phyloP scores from a whole-genome alignment of 1,140 invertebrate genomes.

The Drosophila tristis region DNA sequence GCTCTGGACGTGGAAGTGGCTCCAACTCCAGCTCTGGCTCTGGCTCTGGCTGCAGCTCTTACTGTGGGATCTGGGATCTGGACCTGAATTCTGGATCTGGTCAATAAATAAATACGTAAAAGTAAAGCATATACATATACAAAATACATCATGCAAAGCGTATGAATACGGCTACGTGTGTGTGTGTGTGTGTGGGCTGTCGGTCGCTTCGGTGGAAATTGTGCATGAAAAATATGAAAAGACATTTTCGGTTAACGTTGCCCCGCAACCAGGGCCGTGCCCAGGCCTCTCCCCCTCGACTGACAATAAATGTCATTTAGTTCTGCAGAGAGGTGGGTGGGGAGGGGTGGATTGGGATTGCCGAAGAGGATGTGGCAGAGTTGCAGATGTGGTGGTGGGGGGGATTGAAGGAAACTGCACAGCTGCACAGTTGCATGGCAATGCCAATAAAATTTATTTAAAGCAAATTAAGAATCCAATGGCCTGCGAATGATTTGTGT shows the following conservation, averaged over 20 bases:
- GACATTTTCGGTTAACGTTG: conserved; percentile 68
- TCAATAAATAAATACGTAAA: conserved; percentile 77
- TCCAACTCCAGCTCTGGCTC: conserved; percentile 4
- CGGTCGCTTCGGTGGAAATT: conserved; percentile 46
- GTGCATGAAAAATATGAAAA: conserved; percentile 79
- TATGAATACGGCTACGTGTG: conserved; percentile 11
- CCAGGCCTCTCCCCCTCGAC: conserved; percentile 31
- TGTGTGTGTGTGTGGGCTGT: no score
- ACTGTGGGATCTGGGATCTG: conserved; percentile 14
- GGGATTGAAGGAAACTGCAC: conserved; percentile 16
- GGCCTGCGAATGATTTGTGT: conserved; percentile 66
- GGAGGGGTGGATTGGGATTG: background rate
- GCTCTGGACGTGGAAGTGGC: conserved; percentile 3
- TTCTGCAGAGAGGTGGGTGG: conserved; percentile 16
- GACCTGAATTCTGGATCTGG: conserved; percentile 29
- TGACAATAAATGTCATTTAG: conserved; percentile 82
- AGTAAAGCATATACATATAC: conserved; percentile 47
- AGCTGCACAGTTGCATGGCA: conserved; percentile 44
- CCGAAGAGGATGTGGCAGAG: background rate
- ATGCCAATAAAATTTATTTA: conserved; percentile 76
- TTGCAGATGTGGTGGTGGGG: no score
- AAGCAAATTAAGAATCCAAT: conserved; percentile 69
- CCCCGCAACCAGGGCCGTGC: conserved; percentile 27
- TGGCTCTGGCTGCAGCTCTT: conserved; percentile 33
- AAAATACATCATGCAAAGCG: conserved; percentile 26